A percentile compares a stretch with the other conserved stretches of the same genome.
Conservation (phyloP, 2,797 vertebrate species). For the Adelosebastes latens region DNA sequence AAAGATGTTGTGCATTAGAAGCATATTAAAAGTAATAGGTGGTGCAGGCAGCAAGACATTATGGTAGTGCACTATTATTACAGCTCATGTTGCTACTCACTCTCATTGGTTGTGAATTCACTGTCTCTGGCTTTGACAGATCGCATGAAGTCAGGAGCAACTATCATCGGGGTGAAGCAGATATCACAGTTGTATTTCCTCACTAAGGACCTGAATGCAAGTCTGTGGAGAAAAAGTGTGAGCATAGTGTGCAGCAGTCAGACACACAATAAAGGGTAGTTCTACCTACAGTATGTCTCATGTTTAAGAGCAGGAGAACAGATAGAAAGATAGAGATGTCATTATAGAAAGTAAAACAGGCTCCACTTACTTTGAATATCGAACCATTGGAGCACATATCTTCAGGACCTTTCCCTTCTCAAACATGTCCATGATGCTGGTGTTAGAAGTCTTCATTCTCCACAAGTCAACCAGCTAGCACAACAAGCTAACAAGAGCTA, state of each 20-base stretch:
- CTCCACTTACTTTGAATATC: slow-evolving; percentile 94
- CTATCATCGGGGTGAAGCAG: slow-evolving; percentile 98
- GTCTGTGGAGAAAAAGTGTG: slow-evolving; percentile 69
- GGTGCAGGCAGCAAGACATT: neutral
- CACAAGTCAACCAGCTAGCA: slow-evolving; percentile 23
- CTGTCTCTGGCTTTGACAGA: slow-evolving; percentile 97
- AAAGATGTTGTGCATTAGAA: neutral
- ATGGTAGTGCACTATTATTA: neutral
- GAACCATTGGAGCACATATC: slow-evolving; percentile 97
- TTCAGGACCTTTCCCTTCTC: slow-evolving; percentile 87
- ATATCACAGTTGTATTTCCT: slow-evolving; percentile 94
- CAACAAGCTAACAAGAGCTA: slow-evolving; percentile 32
- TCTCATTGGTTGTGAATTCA: slow-evolving; percentile 93
- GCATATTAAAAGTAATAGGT: too few relatives aligned
- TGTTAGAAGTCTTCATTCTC: slow-evolving; percentile 63
- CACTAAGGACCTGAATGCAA: slow-evolving; percentile 94
- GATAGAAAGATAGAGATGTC: too few relatives aligned
- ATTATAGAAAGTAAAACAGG: rapidly evolving
- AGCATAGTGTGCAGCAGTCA: neutral
- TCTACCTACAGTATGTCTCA: neutral
- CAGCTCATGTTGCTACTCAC: slow-evolving; percentile 78
- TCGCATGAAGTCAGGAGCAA: slow-evolving; percentile 93
- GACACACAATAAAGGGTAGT: rapidly evolving
- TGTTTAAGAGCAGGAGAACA: too few relatives aligned
- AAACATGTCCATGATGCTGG: slow-evolving; percentile 88